Base-by-base conservation (phyloP, 1,140 invertebrate genomes). In the Temnothorax nylanderi region DNA sequence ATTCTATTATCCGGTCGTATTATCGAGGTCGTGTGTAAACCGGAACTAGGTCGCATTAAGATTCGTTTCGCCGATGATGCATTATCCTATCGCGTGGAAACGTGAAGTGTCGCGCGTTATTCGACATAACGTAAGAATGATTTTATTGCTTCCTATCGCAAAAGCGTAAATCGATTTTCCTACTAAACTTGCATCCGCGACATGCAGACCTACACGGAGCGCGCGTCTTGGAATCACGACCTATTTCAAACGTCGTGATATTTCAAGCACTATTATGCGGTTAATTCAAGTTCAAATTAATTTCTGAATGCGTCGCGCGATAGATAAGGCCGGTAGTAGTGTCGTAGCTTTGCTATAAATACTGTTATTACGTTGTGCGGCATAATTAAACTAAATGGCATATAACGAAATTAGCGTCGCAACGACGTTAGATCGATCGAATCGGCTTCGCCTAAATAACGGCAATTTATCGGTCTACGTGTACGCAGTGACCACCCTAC, bases 351-450 rank as follows among this genome's bases (percentile, higher is more conserved):
- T 62, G 64, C n/a, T 21, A 26, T 8, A 44, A 84, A 62, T 69
- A 37, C 67, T 41, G 54, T 74, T 82, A 44, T 81, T 81, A 34
- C 21, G 78, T 26, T 18, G 37, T 71, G 80, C 54, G 11, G 54
- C 26, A 7, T 74, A 60, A 84, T 84, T 84, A 84, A 84, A 84
- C 54, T 84, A 62, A 84, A 84, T 84, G 51, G 51, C 26, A 75
- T 21, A 34, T 62, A 44, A 75, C 54, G 26, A 60, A 75, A 74
- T 75, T 84, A 75, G 32, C 32, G 26, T 75, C 54, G 41, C n/a
- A 18, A 74, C 54, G 26, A 75, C 13, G 51, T 82, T 60, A n/a
- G 41, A 37, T 84, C 69, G 69, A 84, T 84, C 21, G 13, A 41
- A 84, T 84, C 21, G 18, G 18, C 16, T 60, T 10, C 32, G 41